These are phyloP conservation scores for Tyrophagus putrescentiae DNA, from an alignment of 1,140 invertebrate genomes.

Conservation along the genomic window DNA sequence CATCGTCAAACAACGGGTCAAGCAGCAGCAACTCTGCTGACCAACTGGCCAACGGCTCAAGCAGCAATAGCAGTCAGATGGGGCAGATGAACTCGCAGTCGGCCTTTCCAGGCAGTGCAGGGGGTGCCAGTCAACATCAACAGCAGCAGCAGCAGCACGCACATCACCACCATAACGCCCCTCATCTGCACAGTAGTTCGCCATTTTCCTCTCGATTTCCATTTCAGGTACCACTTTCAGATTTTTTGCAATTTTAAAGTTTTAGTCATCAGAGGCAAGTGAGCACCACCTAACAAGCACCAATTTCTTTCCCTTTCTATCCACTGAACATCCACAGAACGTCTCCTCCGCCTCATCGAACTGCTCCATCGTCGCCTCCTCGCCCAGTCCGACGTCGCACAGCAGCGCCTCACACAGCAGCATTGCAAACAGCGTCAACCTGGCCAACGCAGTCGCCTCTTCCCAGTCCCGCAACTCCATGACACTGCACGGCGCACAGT, in stretches of 20 bases:
- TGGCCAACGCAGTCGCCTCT: too few species aligned
- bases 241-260: background rate
- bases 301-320: too few species aligned
- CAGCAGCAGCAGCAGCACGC: background rate
- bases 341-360: slow-evolving; percentile 3
- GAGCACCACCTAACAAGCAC: background rate
- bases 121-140: background rate
- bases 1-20: background rate
- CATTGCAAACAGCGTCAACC: too few species aligned
- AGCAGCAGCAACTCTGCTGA: background rate
- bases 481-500: too few species aligned
- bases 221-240: slow-evolving; percentile 5
- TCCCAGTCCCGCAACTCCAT: too few species aligned
- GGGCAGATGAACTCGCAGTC: background rate
- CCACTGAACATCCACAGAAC: background rate
- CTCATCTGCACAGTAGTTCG: background rate
- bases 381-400: slow-evolving; percentile 7
- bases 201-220: slow-evolving; percentile 20
- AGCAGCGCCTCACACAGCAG: background rate
- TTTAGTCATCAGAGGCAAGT: background rate
- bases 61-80: slow-evolving; percentile 5
- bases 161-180: background rate
- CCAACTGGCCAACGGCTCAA: too few species aligned
- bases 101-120: background rate
- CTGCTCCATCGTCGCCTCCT: background rate